phyloP scores from a whole-genome alignment of 2,797 vertebrate species.

The Austrolebias charrua region DNA sequence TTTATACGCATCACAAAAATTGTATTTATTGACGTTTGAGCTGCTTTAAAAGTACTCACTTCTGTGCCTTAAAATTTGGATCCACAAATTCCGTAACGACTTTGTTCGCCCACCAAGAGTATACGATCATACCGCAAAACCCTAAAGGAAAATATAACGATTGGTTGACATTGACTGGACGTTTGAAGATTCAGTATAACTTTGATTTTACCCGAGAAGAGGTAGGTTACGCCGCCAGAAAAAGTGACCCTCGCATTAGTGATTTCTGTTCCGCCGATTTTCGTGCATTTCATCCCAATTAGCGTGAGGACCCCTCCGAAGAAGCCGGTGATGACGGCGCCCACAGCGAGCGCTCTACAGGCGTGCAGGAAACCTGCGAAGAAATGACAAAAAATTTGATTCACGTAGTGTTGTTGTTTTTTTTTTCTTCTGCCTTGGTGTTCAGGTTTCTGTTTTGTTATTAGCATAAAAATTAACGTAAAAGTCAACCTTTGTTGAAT shows the following conservation, averaged over 20 bases:
- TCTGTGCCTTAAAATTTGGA: conserved; percentile 69
- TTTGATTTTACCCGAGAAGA: conserved; percentile 71
- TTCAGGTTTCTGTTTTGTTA: too few relatives aligned
- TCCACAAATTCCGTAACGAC: conserved; percentile 74
- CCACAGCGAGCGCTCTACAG: conserved; percentile 77
- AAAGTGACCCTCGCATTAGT: conserved; percentile 79
- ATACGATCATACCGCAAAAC: conserved; percentile 77
- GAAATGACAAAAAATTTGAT: neutral
- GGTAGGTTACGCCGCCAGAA: conserved; percentile 74
- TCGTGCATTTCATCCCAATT: conserved; percentile 85
- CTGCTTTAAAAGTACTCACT: conserved; percentile 64
- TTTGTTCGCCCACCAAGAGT: conserved; percentile 77
- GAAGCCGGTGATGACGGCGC: conserved; percentile 80
- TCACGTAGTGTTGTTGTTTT: neutral
- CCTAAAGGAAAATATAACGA: conserved; percentile 53
- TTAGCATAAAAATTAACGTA: too few relatives aligned
- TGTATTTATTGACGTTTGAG: neutral
- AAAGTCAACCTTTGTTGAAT: too few relatives aligned
- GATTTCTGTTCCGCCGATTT: conserved; percentile 82
- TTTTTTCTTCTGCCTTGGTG: too few relatives aligned
- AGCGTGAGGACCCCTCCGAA: conserved; percentile 80
- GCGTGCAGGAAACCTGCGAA: conserved; percentile 77
- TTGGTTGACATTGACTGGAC: neutral
- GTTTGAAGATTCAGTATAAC: too few relatives aligned
- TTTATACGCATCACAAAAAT: too few relatives aligned